These are phyloP conservation scores for Actinostola sp. DNA, from an alignment of 92 coral and sea anemone species.

Conservation along the genomic window DNA sequence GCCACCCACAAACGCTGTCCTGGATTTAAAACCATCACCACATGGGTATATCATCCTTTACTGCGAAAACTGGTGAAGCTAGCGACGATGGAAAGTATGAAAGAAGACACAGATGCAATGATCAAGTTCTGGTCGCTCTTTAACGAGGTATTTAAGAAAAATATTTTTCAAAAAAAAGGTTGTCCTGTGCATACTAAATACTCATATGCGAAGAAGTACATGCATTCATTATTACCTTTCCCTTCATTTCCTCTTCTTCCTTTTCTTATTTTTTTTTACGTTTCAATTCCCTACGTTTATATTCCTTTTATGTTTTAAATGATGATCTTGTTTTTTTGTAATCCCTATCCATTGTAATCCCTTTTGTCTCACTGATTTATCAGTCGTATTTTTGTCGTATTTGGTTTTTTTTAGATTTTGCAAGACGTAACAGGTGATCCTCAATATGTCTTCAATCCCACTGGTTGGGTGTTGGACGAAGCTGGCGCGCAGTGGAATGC, in stretches of 20 bases:
- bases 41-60: slow-evolving; percentile 41
- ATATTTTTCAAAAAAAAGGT: background rate
- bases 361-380: background rate
- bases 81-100: slow-evolving; percentile 39
- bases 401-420: slow-evolving; percentile 22
- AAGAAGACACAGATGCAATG: slow-evolving; percentile 24
- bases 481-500: slow-evolving; percentile 64
- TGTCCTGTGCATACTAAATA: too few species aligned
- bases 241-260: too few species aligned
- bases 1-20: slow-evolving; percentile 29
- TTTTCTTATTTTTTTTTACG: too few species aligned
- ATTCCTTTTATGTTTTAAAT: too few species aligned
- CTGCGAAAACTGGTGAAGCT: slow-evolving; percentile 40
- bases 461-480: slow-evolving; percentile 56
- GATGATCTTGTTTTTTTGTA: too few species aligned
- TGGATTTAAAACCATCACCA: slow-evolving; percentile 26
- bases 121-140: slow-evolving; percentile 18
- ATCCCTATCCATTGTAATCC: too few species aligned
- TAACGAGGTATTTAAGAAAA: slow-evolving; percentile 15
- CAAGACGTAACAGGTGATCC: slow-evolving; percentile 42
- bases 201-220: too few species aligned
- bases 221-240: too few species aligned
- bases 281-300: too few species aligned
- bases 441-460: slow-evolving; percentile 41
- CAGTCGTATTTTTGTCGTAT: background rate